phyloP scores from a whole-genome alignment of 2,113 vertebrate genomes.

The Plecturocebus donacophilus region DNA sequence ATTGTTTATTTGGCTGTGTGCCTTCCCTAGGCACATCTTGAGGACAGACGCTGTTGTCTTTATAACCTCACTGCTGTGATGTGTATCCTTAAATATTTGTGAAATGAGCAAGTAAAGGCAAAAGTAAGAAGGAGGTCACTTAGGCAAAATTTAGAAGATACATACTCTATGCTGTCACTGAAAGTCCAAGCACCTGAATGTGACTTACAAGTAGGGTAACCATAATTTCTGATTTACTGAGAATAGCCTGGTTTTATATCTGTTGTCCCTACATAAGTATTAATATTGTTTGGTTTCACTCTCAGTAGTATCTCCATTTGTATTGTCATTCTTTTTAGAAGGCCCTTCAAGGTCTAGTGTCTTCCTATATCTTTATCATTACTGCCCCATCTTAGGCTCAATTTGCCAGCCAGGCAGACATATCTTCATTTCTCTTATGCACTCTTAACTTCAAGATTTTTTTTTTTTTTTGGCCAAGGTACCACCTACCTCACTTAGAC shows the following conservation, averaged over 20 bases:
- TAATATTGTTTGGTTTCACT: not conserved
- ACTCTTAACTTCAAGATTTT: not conserved
- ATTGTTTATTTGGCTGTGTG: conserved; percentile 50
- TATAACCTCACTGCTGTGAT: conserved; percentile 39
- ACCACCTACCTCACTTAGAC: not conserved
- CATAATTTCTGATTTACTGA: not conserved
- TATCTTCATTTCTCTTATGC: not conserved
- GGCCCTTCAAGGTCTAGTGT: not conserved
- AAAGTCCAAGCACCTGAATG: not conserved
- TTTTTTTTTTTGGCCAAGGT: not conserved
- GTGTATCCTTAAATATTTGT: conserved; percentile 53
- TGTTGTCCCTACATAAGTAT: not conserved
- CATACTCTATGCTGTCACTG: not conserved
- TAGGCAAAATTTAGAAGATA: conserved; percentile 24
- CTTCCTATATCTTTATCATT: not conserved
- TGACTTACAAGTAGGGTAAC: not conserved
- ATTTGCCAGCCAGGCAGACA: not conserved
- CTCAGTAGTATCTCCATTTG: conserved; percentile 30
- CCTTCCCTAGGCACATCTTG: conserved; percentile 17
- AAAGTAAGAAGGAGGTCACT: conserved; percentile 47
- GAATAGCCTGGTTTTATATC: not conserved
- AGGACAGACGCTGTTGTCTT: conserved; percentile 52
- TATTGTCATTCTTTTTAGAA: conserved; percentile 19
- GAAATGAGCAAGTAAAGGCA: conserved; percentile 51
- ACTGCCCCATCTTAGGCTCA: not conserved